A percentile compares a stretch with the other conserved stretches of the same genome.
phyloP scores from a whole-genome alignment of 2,113 vertebrate genomes.

The Crotalus viridis region DNA sequence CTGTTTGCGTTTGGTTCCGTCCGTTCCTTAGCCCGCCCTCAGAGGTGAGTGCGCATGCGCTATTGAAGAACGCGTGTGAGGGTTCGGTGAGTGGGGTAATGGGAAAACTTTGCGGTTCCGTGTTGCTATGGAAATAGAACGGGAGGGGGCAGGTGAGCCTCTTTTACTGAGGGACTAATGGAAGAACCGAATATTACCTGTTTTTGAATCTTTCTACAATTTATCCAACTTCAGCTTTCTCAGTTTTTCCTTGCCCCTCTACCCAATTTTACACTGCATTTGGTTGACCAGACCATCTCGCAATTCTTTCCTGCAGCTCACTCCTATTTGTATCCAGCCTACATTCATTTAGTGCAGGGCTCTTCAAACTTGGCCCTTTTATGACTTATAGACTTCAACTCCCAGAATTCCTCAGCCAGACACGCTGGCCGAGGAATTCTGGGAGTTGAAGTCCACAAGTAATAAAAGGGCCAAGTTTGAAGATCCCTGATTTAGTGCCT shows the following conservation, averaged over 20 bases:
- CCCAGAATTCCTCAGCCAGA: too few species aligned
- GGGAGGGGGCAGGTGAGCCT: not conserved
- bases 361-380: too few species aligned
- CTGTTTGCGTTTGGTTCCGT: not conserved
- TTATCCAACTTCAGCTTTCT: not conserved
- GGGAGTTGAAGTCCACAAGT: too few species aligned
- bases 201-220: not conserved
- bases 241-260: not conserved
- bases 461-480: too few species aligned
- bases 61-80: not conserved
- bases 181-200: not conserved
- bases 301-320: not conserved
- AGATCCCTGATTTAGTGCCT: not conserved
- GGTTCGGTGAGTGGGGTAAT: not conserved
- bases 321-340: not conserved
- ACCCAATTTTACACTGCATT: not conserved
- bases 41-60: not conserved
- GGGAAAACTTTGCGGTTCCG: not conserved
- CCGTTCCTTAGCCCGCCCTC: too few species aligned
- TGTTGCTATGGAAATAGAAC: not conserved
- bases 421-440: too few species aligned
- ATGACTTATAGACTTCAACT: too few species aligned
- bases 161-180: not conserved
- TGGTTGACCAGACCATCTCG: not conserved
- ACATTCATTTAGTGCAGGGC: not conserved